Percentiles rank a stretch among this genome's conserved stretches.
These are phyloP conservation scores for Microctenopoma steveboyesi DNA, from an alignment of 2,797 vertebrate genomes.

Conservation along the genomic window DNA sequence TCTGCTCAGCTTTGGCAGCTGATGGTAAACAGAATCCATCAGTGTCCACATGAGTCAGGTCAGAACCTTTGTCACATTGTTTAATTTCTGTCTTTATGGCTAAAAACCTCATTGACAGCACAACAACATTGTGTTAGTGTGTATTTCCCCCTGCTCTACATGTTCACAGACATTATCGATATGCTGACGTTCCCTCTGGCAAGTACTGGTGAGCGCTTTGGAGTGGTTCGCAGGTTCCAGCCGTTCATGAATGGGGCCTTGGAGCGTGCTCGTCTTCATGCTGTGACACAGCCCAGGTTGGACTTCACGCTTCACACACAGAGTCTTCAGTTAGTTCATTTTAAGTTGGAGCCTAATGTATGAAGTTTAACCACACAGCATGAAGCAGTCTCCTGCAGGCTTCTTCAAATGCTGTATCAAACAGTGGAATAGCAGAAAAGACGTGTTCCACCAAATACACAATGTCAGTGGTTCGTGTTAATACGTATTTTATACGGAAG, in stretches of 20 bases:
- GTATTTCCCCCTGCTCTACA: slow-evolving; percentile 35
- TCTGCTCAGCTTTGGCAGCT: slow-evolving; percentile 85
- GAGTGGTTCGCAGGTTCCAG: slow-evolving; percentile 86
- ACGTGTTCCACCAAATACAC: not conserved
- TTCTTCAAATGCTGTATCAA: slow-evolving; percentile 22
- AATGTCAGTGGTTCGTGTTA: slow-evolving; percentile 21
- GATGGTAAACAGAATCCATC: slow-evolving; percentile 77
- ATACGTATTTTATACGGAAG: not conserved
- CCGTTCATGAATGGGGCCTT: slow-evolving; percentile 86
- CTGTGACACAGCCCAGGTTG: slow-evolving; percentile 88
- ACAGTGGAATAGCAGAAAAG: slow-evolving; percentile 8
- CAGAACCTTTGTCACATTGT: slow-evolving; percentile 50
- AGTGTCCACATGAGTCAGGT: slow-evolving; percentile 89
- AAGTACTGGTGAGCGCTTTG: slow-evolving; percentile 88
- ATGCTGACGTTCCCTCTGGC: slow-evolving; percentile 88
- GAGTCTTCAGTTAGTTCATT: slow-evolving; percentile 24
- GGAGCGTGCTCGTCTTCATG: slow-evolving; percentile 82
- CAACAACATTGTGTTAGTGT: not conserved
- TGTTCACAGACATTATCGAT: slow-evolving; percentile 79
- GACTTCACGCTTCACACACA: slow-evolving; percentile 20
- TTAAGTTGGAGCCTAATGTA: slow-evolving; percentile 1
- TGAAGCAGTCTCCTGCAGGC: slow-evolving; percentile 13
- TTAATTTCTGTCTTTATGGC: not conserved
- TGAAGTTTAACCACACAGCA: slow-evolving; percentile 33
- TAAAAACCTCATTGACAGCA: slow-evolving; percentile 4